Evolutionary conservation across 2,888 invertebrate species (phyloP), one percentile per base, ranked within the genome.

Genomic region (Argyresthia albistria): DNA sequence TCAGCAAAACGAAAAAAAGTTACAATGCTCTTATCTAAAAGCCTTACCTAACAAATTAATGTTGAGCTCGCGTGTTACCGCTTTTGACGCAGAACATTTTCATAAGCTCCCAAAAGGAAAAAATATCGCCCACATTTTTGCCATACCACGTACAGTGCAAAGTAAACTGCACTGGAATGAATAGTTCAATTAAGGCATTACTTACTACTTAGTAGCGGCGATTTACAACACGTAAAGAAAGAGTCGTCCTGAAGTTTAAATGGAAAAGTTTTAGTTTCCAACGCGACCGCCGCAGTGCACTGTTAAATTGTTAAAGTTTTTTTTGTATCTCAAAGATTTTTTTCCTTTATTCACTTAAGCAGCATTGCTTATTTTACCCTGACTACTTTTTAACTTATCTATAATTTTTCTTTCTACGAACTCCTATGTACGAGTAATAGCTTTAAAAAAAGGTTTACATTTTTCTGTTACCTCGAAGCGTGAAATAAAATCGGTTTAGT

Each of bases 221-320:
- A 51, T 48, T 47, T 51, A 52, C 37, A 54, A 50, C 46, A 53
- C 50, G 46, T 54, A 58, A 59, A 58, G 58, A 15, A 51, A 50
- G 25, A 55, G 48, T 50, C 43, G 47, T 51, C 45, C 58, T 43
- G 57, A 74, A 71, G 62, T 74, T 78, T 74, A 73, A 78, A 79
- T 78, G 73, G 70, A 75, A 80, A 78, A 79, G 76, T 79, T 79
- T 66, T 59, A 72, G 69, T 75, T 69, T 62, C 61, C 64, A 71
- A 73, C 69, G 69, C 74, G 68, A 72, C 65, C 59, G 67, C 65
- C 55, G 57, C 61, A 69, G 67, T 68, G 69, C 70, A 67, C 67
- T 67, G 72, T 66, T 73, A 67, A 73, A 74, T 71, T 72, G 70
- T 70, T 66, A 60, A 69, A 66, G 64, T 66, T 61, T 54, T 64